These are phyloP conservation scores for Piscicola geometra DNA, from an alignment of 2,888 invertebrate genomes.

Conservation along the genomic window DNA sequence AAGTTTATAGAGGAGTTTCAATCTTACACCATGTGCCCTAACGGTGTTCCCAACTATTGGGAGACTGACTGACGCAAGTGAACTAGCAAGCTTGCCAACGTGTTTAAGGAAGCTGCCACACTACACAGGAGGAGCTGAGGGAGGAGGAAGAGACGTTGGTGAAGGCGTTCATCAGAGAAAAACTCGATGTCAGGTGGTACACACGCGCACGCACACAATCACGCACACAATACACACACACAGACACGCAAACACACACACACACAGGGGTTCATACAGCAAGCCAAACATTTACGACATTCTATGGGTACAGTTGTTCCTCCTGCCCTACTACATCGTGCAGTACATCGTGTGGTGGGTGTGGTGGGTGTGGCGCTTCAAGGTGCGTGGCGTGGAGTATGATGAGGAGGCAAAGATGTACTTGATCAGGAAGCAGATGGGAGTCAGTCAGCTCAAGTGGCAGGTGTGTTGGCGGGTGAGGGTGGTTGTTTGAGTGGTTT, in stretches of 20 bases:
- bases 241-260: not conserved
- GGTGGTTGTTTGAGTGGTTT: not conserved
- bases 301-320: slow-evolving; percentile 75
- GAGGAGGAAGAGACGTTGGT: slow-evolving; percentile 76
- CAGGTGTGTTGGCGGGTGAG: slow-evolving; percentile 54
- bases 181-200: slow-evolving; percentile 74
- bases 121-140: slow-evolving; percentile 61
- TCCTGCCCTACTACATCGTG: slow-evolving; percentile 68
- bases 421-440: slow-evolving; percentile 74
- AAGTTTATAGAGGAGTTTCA: no score
- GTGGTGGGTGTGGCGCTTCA: slow-evolving; percentile 78
- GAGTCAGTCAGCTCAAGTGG: slow-evolving; percentile 58
- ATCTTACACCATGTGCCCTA: no score
- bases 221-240: no score
- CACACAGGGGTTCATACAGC: slow-evolving; percentile 74
- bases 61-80: no score
- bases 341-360: slow-evolving; percentile 67
- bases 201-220: no score
- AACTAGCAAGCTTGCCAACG: not conserved
- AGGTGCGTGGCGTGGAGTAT: slow-evolving; percentile 69
- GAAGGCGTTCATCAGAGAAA: slow-evolving; percentile 76
- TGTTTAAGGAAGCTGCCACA: no score
- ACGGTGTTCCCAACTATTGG: no score
- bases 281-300: slow-evolving; percentile 72
- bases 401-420: slow-evolving; percentile 78